Percentiles rank a stretch among this genome's conserved stretches.
These are phyloP conservation scores for Cloeon dipterum DNA, from an alignment of 2,888 invertebrate species.

Conservation along the genomic window DNA sequence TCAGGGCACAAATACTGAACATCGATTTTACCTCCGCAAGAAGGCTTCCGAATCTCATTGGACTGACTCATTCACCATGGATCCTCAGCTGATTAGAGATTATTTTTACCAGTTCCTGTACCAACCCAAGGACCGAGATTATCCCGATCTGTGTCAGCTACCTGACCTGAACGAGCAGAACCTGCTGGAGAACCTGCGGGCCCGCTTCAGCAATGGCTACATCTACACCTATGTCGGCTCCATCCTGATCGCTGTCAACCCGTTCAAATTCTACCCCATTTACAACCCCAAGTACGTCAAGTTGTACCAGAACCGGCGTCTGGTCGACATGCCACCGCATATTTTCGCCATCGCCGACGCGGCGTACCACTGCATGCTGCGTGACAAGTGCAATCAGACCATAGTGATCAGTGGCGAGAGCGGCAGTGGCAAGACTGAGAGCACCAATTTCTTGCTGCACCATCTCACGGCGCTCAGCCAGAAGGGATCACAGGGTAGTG, in stretches of 20 bases:
- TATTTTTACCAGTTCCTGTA: conserved; percentile 77
- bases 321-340: conserved; percentile 84
- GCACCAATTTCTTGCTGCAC: conserved; percentile 84
- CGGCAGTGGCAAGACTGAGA: conserved; percentile 92
- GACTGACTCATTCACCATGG: conserved; percentile 72
- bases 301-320: conserved; percentile 75
- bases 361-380: conserved; percentile 84
- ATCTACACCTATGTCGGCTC: conserved; percentile 94
- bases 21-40: conserved; percentile 67
- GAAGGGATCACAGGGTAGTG: conserved; percentile 80
- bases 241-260: conserved; percentile 85
- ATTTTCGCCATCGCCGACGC: conserved; percentile 92
- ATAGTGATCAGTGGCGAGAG: conserved; percentile 90
- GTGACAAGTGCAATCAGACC: conserved; percentile 74
- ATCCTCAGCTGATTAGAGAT: conserved; percentile 78
- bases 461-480: conserved; percentile 87
- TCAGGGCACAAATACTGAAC: conserved; percentile 3
- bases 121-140: conserved; percentile 82
- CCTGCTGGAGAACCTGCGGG: conserved; percentile 67
- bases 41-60: conserved; percentile 66
- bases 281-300: conserved; percentile 96
- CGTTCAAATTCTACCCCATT: conserved; percentile 87
- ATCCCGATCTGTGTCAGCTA: conserved; percentile 85
- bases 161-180: conserved; percentile 90
- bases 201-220: conserved; percentile 72